Percentiles rank a stretch among this genome's conserved stretches.
Conservation (phyloP, 2,113 vertebrate species). For the Chaetodon trifascialis region DNA sequence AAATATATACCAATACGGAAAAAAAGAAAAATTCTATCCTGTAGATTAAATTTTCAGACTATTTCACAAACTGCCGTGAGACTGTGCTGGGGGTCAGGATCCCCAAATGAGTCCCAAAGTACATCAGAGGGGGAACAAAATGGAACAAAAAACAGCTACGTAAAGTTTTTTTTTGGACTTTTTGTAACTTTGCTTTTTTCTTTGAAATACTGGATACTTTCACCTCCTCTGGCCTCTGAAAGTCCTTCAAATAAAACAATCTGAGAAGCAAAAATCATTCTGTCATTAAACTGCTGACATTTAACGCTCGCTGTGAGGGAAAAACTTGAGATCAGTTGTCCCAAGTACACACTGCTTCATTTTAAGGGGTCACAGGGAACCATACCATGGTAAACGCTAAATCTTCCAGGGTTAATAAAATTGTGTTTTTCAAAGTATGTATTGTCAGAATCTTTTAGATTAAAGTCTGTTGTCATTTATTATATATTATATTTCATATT, state of each 20-base stretch:
- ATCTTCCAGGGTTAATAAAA: not conserved
- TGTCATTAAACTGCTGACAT: not conserved
- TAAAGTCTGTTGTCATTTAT: not conserved
- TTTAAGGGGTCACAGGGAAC: not conserved
- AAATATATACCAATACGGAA: too few species aligned
- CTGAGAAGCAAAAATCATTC: not conserved
- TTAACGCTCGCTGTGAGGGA: not conserved
- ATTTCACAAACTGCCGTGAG: too few species aligned
- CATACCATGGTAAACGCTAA: not conserved
- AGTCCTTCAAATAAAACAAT: not conserved
- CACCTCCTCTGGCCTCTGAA: not conserved
- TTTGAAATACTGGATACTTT: not conserved
- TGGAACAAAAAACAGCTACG: not conserved
- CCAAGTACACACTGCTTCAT: not conserved
- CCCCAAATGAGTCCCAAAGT: not conserved
- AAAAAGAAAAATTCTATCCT: too few species aligned
- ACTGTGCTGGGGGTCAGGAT: too few species aligned
- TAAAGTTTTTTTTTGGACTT: too few species aligned
- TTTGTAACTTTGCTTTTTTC: too few species aligned
- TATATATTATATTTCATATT: conserved; percentile 9
- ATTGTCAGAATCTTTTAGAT: not conserved
- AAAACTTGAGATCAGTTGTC: not conserved
- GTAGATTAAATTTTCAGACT: too few species aligned
- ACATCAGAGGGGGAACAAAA: not conserved
- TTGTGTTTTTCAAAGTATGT: not conserved